These are phyloP conservation scores for Lepidothrix coronata DNA, from an alignment of 2,113 vertebrate species.

Conservation along the genomic window DNA sequence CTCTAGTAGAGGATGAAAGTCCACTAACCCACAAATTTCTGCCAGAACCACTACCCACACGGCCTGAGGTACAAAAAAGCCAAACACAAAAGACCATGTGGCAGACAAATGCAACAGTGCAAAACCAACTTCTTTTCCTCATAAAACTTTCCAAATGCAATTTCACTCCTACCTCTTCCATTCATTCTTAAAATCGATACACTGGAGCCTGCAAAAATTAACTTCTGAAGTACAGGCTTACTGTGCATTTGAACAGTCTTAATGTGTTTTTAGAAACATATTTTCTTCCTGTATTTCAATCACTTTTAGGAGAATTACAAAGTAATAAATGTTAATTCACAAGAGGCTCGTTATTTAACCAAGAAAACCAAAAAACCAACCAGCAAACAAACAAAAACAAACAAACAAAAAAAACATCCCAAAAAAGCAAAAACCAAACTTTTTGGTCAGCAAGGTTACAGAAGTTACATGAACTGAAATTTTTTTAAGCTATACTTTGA, in stretches of 20 bases:
- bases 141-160: neutral
- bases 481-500: neutral
- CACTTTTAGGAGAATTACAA: neutral
- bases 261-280: neutral
- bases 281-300: neutral
- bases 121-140: neutral
- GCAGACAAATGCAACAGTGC: neutral
- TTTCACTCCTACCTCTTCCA: neutral
- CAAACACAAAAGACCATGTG: neutral
- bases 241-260: neutral
- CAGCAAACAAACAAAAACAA: no score
- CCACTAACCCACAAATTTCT: slow-evolving; percentile 97
- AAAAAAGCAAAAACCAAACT: no score
- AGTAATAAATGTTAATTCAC: neutral
- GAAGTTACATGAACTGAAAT: neutral
- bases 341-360: neutral
- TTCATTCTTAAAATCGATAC: neutral
- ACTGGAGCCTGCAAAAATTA: neutral
- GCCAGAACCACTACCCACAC: slow-evolving; percentile 71
- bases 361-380: no score
- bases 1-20: slow-evolving; percentile 92
- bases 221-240: neutral
- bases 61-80: slow-evolving; percentile 41
- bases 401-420: no score
- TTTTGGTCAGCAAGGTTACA: neutral